phyloP scores from a whole-genome alignment of 2,888 invertebrate species.

The Zootermopsis nevadensis region DNA sequence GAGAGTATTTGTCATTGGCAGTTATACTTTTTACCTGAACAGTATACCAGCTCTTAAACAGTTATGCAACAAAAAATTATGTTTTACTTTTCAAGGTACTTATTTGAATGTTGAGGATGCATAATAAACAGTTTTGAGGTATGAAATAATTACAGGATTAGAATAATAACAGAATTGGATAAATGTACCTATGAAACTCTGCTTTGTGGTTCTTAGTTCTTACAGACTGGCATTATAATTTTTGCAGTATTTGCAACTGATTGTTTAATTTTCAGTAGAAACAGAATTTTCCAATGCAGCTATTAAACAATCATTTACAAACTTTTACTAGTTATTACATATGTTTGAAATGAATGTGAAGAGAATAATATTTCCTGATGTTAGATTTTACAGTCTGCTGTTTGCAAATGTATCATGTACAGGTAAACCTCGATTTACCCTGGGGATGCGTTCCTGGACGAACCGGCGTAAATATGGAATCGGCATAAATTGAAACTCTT shows the following conservation, averaged over 20 bases:
- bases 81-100: not conserved
- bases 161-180: not conserved
- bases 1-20: not conserved
- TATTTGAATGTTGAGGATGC: not conserved
- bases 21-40: not conserved
- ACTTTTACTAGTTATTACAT: not conserved
- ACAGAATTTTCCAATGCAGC: not conserved
- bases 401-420: not conserved
- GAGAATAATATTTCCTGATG: slow-evolving; percentile 1
- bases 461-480: too few species aligned
- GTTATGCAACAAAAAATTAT: not conserved
- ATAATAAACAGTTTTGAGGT: not conserved
- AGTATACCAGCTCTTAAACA: not conserved
- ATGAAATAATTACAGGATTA: not conserved
- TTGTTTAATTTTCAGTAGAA: slow-evolving; percentile 3
- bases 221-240: not conserved
- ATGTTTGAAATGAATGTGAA: not conserved
- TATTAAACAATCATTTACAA: not conserved
- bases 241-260: not conserved
- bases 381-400: slow-evolving; percentile 7
- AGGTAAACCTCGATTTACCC: too few species aligned
- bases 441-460: too few species aligned
- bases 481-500: too few species aligned
- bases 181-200: not conserved
- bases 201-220: not conserved